These are phyloP conservation scores for Cephalopholis sonnerati DNA, from an alignment of 2,113 vertebrate genomes.

Conservation along the genomic window DNA sequence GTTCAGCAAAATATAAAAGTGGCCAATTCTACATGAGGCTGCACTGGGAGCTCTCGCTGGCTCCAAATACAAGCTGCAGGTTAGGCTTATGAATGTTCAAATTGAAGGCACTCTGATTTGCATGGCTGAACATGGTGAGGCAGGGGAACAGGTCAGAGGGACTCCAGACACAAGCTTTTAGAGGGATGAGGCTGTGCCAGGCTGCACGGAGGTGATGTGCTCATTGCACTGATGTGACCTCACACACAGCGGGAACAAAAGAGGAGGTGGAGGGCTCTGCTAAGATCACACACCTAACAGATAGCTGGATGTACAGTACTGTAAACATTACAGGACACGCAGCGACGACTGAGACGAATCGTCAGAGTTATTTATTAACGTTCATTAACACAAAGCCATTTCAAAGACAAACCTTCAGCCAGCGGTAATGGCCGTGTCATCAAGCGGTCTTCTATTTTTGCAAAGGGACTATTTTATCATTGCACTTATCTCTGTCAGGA, in stretches of 20 bases:
- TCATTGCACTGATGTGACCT: constrained; percentile 64
- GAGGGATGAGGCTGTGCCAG: constrained; percentile 62
- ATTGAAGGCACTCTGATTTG: constrained; percentile 74
- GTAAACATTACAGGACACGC: constrained; percentile 41
- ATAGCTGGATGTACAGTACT: not conserved
- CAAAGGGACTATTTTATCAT: constrained; percentile 54
- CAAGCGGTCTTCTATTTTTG: constrained; percentile 50
- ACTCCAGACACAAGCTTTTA: constrained; percentile 70
- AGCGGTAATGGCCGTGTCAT: constrained; percentile 57
- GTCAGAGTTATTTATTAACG: constrained; percentile 55
- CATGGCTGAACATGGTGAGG: constrained; percentile 72
- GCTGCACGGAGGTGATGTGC: constrained; percentile 59
- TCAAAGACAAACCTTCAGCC: constrained; percentile 53
- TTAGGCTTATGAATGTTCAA: constrained; percentile 68
- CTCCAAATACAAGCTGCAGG: constrained; percentile 42
- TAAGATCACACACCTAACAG: constrained; percentile 38
- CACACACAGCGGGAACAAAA: constrained; percentile 52
- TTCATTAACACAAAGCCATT: constrained; percentile 67
- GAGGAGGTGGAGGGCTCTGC: constrained; percentile 37
- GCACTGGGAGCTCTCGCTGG: constrained; percentile 43
- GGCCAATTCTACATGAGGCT: constrained; percentile 3
- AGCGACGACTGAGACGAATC: constrained; percentile 12
- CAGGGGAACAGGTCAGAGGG: constrained; percentile 66
- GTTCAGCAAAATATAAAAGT: constrained; percentile 39
- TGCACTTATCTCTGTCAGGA: constrained; percentile 64